phyloP scores from a whole-genome alignment of 2,888 invertebrate species.

The Eugnorisma glareosa region DNA sequence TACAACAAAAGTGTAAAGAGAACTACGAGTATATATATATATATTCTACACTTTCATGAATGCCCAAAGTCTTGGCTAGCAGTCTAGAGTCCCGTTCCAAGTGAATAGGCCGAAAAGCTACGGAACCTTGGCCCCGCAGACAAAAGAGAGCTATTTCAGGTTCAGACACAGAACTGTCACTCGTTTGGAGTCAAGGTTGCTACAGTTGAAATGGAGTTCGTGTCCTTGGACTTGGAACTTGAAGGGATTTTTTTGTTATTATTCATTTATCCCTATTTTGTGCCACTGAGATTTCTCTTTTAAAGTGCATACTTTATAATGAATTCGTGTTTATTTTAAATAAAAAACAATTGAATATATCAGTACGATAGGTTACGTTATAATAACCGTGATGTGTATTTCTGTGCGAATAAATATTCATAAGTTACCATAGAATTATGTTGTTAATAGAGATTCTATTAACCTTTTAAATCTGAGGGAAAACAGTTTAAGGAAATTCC shows the following conservation, averaged over 20 bases:
- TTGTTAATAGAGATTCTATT: too few relatives aligned
- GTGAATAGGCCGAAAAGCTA: constrained; percentile 38
- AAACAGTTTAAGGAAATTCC: not conserved
- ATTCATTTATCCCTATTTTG: not conserved
- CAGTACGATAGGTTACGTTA: too few relatives aligned
- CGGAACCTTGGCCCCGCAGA: constrained; percentile 41
- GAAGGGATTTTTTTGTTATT: too few relatives aligned
- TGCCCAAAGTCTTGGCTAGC: constrained; percentile 27
- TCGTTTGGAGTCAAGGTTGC: constrained; percentile 1
- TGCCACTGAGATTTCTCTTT: too few relatives aligned
- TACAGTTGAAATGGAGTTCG: not conserved
- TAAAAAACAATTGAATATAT: too few relatives aligned
- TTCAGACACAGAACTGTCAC: constrained; percentile 31
- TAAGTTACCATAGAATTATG: too few relatives aligned
- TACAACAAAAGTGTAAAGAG: not conserved
- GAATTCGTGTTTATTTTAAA: not conserved
- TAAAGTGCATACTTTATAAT: not conserved
- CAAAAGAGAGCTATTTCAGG: constrained; percentile 52
- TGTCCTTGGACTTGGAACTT: not conserved
- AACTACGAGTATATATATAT: not conserved
- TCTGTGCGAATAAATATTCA: too few relatives aligned
- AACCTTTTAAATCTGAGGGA: too few relatives aligned
- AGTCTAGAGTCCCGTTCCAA: constrained; percentile 10
- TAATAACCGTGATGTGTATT: too few relatives aligned
- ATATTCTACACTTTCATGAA: constrained; percentile 11